phyloP scores from a whole-genome alignment of 2,888 invertebrate species.

The Adineta ricciae region DNA sequence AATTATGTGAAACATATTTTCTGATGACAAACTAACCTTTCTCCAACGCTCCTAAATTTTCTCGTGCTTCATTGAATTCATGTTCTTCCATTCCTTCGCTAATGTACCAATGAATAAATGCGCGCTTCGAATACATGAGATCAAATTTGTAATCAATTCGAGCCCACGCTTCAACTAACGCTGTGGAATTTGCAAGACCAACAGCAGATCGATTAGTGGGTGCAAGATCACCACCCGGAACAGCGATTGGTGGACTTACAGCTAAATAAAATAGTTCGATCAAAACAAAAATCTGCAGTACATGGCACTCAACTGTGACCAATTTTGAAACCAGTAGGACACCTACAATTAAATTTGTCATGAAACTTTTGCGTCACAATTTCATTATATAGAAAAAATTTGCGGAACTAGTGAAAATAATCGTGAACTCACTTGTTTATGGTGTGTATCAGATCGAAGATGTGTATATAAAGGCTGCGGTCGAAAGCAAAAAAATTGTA shows the following conservation, averaged over 20 bases:
- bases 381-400: not conserved
- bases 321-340: slow-evolving; percentile 15
- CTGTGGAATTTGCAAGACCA: slow-evolving; percentile 52
- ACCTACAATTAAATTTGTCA: slow-evolving; percentile 20
- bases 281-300: not conserved
- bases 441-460: too few relatives aligned
- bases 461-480: not conserved
- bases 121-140: slow-evolving; percentile 42
- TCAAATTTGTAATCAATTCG: slow-evolving; percentile 47
- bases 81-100: slow-evolving; percentile 56
- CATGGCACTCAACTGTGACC: not conserved
- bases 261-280: not conserved
- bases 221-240: slow-evolving; percentile 78
- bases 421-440: too few relatives aligned
- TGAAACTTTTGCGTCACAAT: not conserved
- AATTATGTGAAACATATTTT: not conserved
- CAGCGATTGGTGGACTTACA: slow-evolving; percentile 54
- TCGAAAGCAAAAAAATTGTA: not conserved
- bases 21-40: slow-evolving; percentile 40
- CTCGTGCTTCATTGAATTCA: slow-evolving; percentile 77
- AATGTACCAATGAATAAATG: slow-evolving; percentile 50
- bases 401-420: too few relatives aligned
- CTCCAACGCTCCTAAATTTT: slow-evolving; percentile 59
- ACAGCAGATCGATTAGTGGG: slow-evolving; percentile 51
- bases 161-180: slow-evolving; percentile 52